Evolutionary conservation across 2,888 invertebrate genomes (phyloP).

Genomic region (Stomorhina lunata): DNA sequence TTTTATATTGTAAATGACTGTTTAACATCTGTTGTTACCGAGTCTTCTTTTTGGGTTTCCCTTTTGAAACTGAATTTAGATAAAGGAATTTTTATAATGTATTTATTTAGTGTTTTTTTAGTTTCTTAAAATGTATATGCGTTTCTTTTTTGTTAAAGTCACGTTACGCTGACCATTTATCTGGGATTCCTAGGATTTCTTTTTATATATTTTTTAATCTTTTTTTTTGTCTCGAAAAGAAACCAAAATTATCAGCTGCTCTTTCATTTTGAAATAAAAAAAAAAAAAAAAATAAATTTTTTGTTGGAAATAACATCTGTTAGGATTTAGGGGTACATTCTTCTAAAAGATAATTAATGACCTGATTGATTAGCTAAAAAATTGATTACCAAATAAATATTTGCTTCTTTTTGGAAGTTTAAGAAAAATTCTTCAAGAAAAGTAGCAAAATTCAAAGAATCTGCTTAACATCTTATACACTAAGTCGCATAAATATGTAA

Average conservation of each 20-base stretch:
- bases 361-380: constrained; percentile 5
- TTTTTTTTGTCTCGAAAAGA: constrained; percentile 9
- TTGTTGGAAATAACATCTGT: constrained; percentile 53
- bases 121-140: constrained; percentile 4
- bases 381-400: too few species aligned
- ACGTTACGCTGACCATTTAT: constrained; percentile 58
- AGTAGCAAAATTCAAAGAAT: too few species aligned
- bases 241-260: constrained; percentile 57
- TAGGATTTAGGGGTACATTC: neutral
- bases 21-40: constrained; percentile 54
- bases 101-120: constrained; percentile 10
- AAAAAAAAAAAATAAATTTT: too few species aligned
- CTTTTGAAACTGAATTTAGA: constrained; percentile 1
- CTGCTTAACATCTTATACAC: too few species aligned
- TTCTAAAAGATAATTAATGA: constrained; percentile 20
- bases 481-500: too few species aligned
- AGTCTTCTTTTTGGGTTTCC: constrained; percentile 4
- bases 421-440: too few species aligned
- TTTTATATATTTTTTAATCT: constrained; percentile 36
- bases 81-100: constrained; percentile 41
- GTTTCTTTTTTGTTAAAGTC: constrained; percentile 30
- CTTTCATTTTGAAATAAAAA: constrained; percentile 4
- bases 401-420: too few species aligned
- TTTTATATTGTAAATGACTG: constrained; percentile 32
- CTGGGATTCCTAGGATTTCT: constrained; percentile 15